Base-by-base conservation (phyloP, 2,113 vertebrate species). In the Ardeotis arabs region DNA sequence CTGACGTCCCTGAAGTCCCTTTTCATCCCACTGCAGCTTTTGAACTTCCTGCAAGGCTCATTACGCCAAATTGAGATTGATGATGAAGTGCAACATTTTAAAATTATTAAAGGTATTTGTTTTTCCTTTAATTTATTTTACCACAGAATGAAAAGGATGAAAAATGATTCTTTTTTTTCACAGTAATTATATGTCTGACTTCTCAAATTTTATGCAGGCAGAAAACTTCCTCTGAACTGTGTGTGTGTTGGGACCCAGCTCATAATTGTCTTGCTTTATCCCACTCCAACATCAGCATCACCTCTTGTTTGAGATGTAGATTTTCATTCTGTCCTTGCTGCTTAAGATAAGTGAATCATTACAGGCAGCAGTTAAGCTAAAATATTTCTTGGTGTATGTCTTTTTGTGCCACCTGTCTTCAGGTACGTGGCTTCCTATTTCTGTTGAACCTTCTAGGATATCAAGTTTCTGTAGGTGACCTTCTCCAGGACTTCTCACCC, bases 21-120 rank as follows among this genome's bases (percentile, higher is more conserved):
- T 95, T 95, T 78, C 1, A 1, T 75, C 70, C 72, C 41, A 44
- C 66, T 69, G 50, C 37, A 92, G 64, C 83, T 92, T 95, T 95
- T 87, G 94, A 95, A 96, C 90, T 93, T 96, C 87, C 91, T 87
- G 58, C 23, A 66, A 83, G 55, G 55, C 52, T 92, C 33, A 1
- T 94, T 96, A 91, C n/a, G 55, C 75, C 73, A 91, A 93, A 84
- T 89, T 83, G 72, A 96, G 93, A 97, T 96, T 94, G 91, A 95
- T 97, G 95, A 92, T 67, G 73, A 73, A 79, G 87, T 23, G 66
- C 73, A 79, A 47, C 50, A 63, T 92, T 97, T 94, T 95, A 66
- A 95, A 96, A 86, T 94, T 97, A 93, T 92, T 94, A 85, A 79
- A 95, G 77, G 84, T 85, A 84, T 96, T 95, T 96, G 52, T 39